These are phyloP conservation scores for Microcebus tavaratra DNA, from an alignment of 2,113 vertebrate genomes.

Conservation along the genomic window DNA sequence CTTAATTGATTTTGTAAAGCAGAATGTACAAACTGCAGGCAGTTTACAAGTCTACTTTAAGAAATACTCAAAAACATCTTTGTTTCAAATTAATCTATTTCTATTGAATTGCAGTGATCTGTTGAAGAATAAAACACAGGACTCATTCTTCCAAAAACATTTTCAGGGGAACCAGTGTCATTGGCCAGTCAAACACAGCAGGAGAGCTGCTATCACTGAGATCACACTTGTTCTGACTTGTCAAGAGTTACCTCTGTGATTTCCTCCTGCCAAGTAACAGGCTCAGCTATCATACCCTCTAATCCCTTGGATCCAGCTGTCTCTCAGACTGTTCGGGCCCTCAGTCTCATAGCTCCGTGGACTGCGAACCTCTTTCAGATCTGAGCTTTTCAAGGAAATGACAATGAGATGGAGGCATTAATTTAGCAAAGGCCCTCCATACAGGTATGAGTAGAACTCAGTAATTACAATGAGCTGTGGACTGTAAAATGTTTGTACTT, in stretches of 20 bases:
- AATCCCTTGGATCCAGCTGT: constrained; percentile 34
- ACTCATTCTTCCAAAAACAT: not conserved
- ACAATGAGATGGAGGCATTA: not conserved
- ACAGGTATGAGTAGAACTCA: not conserved
- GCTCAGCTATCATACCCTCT: not conserved
- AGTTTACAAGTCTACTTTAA: not conserved
- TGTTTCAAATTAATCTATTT: constrained; percentile 22
- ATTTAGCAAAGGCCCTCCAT: not conserved
- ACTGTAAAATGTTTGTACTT: not conserved
- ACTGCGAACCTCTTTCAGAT: not conserved
- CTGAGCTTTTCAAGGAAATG: not conserved
- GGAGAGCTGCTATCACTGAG: not conserved
- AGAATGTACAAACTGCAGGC: not conserved
- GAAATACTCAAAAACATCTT: not conserved
- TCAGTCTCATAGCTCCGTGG: too few relatives aligned
- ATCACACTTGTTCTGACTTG: constrained; percentile 28
- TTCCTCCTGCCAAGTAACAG: not conserved
- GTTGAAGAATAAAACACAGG: not conserved
- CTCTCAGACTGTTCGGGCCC: not conserved
- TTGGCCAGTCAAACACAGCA: not conserved
- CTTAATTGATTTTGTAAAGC: not conserved
- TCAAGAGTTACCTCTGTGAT: constrained; percentile 6
- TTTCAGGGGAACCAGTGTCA: not conserved
- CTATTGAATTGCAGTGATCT: not conserved
- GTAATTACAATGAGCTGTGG: not conserved